Evolutionary conservation across 2,113 vertebrate genomes (phyloP).

Genomic region (Aspidoscelis tigris): DNA sequence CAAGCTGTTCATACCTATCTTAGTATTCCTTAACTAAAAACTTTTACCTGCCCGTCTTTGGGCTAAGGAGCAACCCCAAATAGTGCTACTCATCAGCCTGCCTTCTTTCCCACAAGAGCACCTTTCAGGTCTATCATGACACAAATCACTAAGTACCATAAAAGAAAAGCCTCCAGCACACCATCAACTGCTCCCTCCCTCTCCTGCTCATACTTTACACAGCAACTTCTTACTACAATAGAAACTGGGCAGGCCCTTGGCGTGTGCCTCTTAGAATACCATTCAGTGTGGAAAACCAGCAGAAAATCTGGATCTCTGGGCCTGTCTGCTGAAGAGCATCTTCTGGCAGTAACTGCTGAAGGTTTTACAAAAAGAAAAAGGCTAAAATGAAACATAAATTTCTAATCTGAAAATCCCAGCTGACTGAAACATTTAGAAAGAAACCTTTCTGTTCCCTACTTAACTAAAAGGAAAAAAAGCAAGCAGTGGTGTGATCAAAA

Average conservation of each 20-base stretch:
- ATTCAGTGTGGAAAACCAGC: background rate
- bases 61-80: background rate
- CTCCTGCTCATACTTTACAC: background rate
- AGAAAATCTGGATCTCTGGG: too few relatives aligned
- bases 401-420: background rate
- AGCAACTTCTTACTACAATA: too few relatives aligned
- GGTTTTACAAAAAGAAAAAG: background rate
- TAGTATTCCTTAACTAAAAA: background rate
- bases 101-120: background rate
- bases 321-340: background rate
- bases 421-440: background rate
- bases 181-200: background rate
- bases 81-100: too few relatives aligned
- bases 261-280: background rate
- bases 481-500: background rate
- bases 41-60: too few relatives aligned
- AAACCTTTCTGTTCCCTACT: background rate
- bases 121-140: too few relatives aligned
- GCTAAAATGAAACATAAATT: background rate
- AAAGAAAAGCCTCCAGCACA: background rate
- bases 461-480: background rate
- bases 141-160: too few relatives aligned
- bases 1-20: background rate
- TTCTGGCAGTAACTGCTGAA: background rate
- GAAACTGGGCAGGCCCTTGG: background rate